Evolutionary conservation across 2,888 invertebrate genomes (phyloP).

Genomic region (Meta bourneti): DNA sequence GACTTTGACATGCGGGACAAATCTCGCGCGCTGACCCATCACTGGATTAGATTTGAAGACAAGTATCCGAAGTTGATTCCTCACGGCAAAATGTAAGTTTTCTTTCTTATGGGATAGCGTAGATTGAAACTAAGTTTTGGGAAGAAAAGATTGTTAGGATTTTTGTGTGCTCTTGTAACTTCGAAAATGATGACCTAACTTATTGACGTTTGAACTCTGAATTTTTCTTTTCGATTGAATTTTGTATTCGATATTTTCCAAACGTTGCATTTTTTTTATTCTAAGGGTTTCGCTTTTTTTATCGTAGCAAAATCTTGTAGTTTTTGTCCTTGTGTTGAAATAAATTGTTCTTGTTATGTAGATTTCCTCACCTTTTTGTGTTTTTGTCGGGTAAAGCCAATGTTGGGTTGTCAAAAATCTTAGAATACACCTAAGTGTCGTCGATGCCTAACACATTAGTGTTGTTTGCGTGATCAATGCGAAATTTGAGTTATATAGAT

Average conservation of each 20-base stretch:
- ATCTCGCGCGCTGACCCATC: conserved; percentile 21
- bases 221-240: background rate
- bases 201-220: too few species aligned
- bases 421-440: too few species aligned
- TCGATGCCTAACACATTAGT: too few species aligned
- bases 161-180: background rate
- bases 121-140: background rate
- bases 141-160: background rate
- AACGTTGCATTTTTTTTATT: background rate
- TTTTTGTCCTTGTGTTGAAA: too few species aligned
- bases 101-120: background rate
- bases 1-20: conserved; percentile 59
- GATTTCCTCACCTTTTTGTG: too few species aligned
- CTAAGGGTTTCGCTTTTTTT: background rate
- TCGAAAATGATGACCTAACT: too few species aligned
- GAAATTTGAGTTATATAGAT: too few species aligned
- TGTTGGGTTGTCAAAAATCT: too few species aligned
- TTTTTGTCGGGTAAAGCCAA: too few species aligned
- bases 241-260: background rate
- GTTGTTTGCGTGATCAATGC: too few species aligned
- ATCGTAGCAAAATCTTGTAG: too few species aligned
- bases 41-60: conserved; percentile 67
- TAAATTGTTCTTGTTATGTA: too few species aligned
- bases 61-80: conserved; percentile 32
- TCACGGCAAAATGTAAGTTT: conserved; percentile 71